These are phyloP conservation scores for Bubo scandiacus DNA, from an alignment of 2,113 vertebrate genomes.

Conservation along the genomic window DNA sequence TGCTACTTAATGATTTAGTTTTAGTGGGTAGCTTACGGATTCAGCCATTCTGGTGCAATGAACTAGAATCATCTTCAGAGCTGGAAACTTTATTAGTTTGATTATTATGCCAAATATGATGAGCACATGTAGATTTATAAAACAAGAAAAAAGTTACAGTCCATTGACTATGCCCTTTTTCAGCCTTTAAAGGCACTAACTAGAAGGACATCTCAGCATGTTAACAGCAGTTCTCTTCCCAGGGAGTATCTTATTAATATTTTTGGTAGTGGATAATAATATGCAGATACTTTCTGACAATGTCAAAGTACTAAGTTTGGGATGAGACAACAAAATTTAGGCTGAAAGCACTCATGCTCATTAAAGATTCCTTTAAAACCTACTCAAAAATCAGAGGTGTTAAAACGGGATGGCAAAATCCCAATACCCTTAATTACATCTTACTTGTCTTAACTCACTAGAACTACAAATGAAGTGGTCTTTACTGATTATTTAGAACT, in stretches of 20 bases:
- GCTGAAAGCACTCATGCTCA: background rate
- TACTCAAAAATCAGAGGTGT: background rate
- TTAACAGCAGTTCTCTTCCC: background rate
- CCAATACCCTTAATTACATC: background rate
- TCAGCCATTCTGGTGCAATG: slow-evolving; percentile 33
- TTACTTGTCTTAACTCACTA: background rate
- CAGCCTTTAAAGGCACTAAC: background rate
- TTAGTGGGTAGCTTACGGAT: slow-evolving; percentile 53
- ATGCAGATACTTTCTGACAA: background rate
- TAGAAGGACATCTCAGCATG: background rate
- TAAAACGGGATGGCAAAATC: background rate
- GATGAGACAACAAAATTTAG: background rate
- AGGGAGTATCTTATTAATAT: background rate
- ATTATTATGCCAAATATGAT: slow-evolving; percentile 64
- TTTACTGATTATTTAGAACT: background rate
- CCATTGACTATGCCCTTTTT: slow-evolving; percentile 27
- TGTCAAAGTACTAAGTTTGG: background rate
- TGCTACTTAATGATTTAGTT: slow-evolving; percentile 65
- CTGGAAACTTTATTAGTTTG: slow-evolving; percentile 64
- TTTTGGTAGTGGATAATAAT: background rate
- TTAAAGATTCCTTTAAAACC: background rate
- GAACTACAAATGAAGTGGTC: background rate
- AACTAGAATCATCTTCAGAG: slow-evolving; percentile 46
- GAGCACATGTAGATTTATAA: slow-evolving; percentile 46
- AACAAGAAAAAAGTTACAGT: slow-evolving; percentile 30